These are phyloP conservation scores for Notodonta ziczac DNA, from an alignment of 2,888 invertebrate species.

Conservation along the genomic window DNA sequence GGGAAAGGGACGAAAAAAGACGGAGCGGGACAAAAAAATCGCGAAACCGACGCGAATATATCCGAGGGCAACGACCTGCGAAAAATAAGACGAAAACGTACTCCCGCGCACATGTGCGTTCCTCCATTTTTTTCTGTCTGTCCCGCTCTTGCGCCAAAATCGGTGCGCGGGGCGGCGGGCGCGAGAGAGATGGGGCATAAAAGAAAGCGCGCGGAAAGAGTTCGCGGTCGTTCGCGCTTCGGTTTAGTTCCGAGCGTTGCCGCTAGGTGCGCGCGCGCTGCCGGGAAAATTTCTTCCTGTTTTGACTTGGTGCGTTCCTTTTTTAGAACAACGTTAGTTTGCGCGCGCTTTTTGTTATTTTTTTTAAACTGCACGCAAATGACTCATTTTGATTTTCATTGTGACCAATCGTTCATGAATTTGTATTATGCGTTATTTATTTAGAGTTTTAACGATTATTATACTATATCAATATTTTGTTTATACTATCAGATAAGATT, in stretches of 20 bases:
- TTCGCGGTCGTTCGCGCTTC: slow-evolving; percentile 67
- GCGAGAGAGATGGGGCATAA: slow-evolving; percentile 68
- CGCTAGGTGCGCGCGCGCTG: slow-evolving; percentile 63
- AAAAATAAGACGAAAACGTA: slow-evolving; percentile 79
- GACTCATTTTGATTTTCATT: not conserved
- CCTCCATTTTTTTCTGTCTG: slow-evolving; percentile 74
- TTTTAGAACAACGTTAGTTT: slow-evolving; percentile 50
- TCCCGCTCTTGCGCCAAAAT: slow-evolving; percentile 76
- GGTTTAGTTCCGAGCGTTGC: slow-evolving; percentile 69
- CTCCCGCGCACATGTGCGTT: slow-evolving; percentile 81
- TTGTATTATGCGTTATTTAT: not conserved
- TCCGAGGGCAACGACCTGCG: slow-evolving; percentile 79
- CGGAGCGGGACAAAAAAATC: slow-evolving; percentile 51
- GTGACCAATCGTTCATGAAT: not conserved
- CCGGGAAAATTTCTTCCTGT: slow-evolving; percentile 78
- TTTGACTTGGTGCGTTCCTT: slow-evolving; percentile 57
- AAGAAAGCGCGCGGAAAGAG: slow-evolving; percentile 79
- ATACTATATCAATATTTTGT: too few relatives aligned
- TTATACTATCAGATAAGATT: too few relatives aligned
- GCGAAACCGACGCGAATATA: slow-evolving; percentile 67
- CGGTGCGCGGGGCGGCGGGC: slow-evolving; percentile 44
- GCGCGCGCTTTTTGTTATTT: slow-evolving; percentile 19
- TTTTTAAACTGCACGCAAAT: not conserved
- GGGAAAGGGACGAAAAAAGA: slow-evolving; percentile 61
- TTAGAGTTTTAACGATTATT: too few relatives aligned